Evolutionary conservation across 2,113 vertebrate species (phyloP).

Genomic region (Chaetodon auriga): DNA sequence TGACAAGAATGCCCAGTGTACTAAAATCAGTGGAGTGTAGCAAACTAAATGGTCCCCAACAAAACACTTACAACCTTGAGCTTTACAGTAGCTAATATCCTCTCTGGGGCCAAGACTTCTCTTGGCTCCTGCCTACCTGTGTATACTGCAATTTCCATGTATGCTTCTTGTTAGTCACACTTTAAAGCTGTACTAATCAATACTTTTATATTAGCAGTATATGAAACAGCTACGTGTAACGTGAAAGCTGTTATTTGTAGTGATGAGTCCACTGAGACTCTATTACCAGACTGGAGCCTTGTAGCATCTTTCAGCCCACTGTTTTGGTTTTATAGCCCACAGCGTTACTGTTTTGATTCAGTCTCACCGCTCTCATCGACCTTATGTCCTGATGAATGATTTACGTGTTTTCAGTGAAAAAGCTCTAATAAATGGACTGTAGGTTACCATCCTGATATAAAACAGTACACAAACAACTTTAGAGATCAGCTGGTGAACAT

Average conservation of each 20-base stretch:
- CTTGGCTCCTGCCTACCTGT: background rate
- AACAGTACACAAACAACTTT: too few relatives aligned
- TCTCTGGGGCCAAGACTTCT: constrained; percentile 2
- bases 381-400: background rate
- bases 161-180: background rate
- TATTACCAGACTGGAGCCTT: background rate
- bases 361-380: background rate
- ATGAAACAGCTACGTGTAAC: background rate
- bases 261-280: background rate
- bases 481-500: background rate
- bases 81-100: constrained; percentile 34
- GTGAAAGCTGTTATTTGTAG: background rate
- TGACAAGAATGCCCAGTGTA: constrained; percentile 15
- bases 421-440: background rate
- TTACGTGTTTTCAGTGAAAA: background rate
- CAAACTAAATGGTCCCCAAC: constrained; percentile 49
- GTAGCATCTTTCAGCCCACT: background rate
- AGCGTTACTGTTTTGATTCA: background rate
- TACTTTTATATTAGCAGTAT: background rate
- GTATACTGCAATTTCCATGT: background rate
- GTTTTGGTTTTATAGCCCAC: background rate
- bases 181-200: constrained; percentile 11
- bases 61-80: constrained; percentile 25
- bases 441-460: background rate
- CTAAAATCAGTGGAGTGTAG: constrained; percentile 45